Conservation (phyloP, 2,888 invertebrate species). For the Coleophora flavipennella region DNA sequence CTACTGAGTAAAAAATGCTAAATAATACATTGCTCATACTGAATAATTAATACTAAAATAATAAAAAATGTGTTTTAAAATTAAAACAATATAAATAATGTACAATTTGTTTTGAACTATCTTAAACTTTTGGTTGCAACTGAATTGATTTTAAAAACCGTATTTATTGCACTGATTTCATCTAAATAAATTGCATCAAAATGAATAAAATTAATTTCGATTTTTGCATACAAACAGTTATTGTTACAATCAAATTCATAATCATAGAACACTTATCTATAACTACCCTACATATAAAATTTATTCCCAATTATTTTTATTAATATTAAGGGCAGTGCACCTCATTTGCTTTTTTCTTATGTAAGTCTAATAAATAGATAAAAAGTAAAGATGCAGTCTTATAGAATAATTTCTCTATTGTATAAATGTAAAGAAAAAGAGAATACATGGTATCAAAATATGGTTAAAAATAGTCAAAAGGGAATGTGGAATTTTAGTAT, state of each 20-base stretch:
- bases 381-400: constrained; percentile 8
- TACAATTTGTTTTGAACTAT: constrained; percentile 7
- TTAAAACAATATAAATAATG: neutral
- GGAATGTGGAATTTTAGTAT: constrained; percentile 7
- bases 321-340: constrained; percentile 4
- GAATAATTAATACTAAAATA: constrained; percentile 6
- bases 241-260: neutral
- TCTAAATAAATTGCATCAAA: neutral
- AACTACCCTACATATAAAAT: neutral
- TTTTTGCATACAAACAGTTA: neutral
- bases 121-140: constrained; percentile 2
- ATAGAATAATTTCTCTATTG: constrained; percentile 1
- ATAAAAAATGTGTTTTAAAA: neutral
- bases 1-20: constrained; percentile 6
- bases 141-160: constrained; percentile 5
- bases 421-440: constrained; percentile 2
- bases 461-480: constrained; percentile 3
- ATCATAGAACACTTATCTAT: neutral
- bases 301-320: neutral
- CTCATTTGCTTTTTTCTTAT: constrained; percentile 1
- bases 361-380: neutral
- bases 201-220: neutral
- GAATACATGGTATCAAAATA: constrained; percentile 1
- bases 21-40: constrained; percentile 9
- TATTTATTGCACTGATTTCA: constrained; percentile 8